A percentile compares a stretch with the other conserved stretches of the same genome.
These are phyloP conservation scores for Exocentrus adspersus DNA, from an alignment of 2,888 invertebrate species.

Conservation along the genomic window DNA sequence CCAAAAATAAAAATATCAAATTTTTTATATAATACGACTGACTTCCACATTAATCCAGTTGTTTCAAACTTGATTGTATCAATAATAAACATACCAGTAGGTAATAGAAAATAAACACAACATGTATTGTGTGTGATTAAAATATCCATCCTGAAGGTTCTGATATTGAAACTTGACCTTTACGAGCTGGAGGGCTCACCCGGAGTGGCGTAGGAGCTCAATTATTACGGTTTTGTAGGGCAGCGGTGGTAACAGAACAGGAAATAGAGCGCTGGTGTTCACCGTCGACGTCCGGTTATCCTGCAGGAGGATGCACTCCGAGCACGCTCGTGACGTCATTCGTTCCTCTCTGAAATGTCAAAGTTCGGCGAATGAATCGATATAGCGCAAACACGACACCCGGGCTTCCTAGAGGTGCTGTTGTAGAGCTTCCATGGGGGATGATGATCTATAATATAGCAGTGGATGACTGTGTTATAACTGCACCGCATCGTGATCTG, in stretches of 20 bases:
- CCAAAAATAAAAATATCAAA: too few species aligned
- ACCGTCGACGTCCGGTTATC: constrained; percentile 12
- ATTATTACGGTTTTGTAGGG: constrained; percentile 15
- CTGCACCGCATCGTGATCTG: too few species aligned
- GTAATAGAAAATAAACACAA: too few species aligned
- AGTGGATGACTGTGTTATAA: too few species aligned
- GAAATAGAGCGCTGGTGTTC: constrained; percentile 18
- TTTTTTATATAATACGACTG: too few species aligned
- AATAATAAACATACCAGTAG: too few species aligned
- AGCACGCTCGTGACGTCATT: constrained; percentile 37
- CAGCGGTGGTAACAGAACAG: constrained; percentile 14
- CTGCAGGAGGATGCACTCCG: constrained; percentile 31
- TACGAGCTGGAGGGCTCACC: not conserved
- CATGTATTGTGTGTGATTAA: too few species aligned
- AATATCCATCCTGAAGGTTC: not conserved
- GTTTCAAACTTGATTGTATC: too few species aligned
- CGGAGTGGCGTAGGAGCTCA: constrained; percentile 12
- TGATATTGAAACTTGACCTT: constrained; percentile 11
- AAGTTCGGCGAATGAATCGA: constrained; percentile 52
- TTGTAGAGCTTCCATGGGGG: constrained; percentile 1
- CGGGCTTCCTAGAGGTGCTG: constrained; percentile 32
- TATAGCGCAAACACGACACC: constrained; percentile 50
- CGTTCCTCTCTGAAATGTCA: constrained; percentile 49
- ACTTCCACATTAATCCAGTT: too few species aligned
- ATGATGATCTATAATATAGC: not conserved